Conservation (phyloP, 1,140 invertebrate genomes). For the Bombus polaris region DNA sequence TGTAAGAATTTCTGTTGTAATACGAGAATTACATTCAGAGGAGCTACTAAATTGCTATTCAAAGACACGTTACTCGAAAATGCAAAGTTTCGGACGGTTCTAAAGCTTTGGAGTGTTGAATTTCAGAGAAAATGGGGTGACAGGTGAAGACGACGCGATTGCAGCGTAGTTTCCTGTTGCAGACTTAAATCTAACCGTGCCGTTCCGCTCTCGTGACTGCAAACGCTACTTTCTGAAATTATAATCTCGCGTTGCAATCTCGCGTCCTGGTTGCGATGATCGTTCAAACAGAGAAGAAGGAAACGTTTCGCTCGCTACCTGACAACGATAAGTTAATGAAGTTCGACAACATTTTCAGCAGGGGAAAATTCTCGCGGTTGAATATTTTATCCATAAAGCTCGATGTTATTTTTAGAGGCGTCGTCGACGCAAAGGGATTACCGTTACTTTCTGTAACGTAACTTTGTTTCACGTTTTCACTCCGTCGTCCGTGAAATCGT, state of each 20-base stretch:
- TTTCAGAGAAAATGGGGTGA: neutral
- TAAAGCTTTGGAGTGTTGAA: neutral
- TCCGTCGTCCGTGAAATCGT: neutral
- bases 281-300: neutral
- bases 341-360: neutral
- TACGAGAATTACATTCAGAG: neutral
- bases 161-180: neutral
- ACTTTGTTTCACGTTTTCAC: constrained; percentile 4
- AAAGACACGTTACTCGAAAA: neutral
- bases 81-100: neutral
- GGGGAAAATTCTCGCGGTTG: neutral
- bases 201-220: neutral
- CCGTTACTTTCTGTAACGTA: neutral
- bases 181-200: neutral
- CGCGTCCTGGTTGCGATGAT: too few relatives aligned
- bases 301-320: neutral
- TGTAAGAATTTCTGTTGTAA: neutral
- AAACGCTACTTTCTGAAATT: constrained; percentile 10
- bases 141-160: constrained; percentile 12
- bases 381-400: constrained; percentile 16
- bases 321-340: constrained; percentile 10
- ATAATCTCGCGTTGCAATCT: neutral
- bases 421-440: neutral
- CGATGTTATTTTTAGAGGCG: neutral
- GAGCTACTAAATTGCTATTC: neutral